Conservation (phyloP, 2,113 vertebrate genomes). For the Theropithecus gelada region DNA sequence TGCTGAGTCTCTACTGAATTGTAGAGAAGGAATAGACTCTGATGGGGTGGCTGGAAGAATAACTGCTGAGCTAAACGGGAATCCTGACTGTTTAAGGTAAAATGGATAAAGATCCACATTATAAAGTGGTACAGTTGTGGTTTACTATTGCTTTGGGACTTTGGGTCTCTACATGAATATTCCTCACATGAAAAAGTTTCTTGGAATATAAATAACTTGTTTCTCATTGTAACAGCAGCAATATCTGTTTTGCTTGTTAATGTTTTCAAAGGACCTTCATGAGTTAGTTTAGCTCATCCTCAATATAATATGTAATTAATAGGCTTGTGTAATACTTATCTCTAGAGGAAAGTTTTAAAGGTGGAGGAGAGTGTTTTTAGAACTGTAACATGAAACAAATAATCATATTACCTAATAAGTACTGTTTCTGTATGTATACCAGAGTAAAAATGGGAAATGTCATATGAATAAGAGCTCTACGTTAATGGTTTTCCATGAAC, state of each 20-base stretch:
- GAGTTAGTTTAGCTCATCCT: not conserved
- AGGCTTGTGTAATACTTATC: not conserved
- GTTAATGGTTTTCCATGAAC: not conserved
- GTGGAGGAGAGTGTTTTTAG: not conserved
- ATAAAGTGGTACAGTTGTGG: no score
- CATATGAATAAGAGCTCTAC: not conserved
- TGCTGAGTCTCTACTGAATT: no score
- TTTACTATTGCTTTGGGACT: no score
- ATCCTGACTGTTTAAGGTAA: no score
- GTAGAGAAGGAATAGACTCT: no score
- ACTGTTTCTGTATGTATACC: not conserved
- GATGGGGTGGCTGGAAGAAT: no score
- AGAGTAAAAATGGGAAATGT: not conserved
- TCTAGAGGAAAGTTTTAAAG: not conserved
- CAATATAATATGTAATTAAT: not conserved
- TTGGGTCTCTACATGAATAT: no score
- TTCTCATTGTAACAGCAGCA: not conserved
- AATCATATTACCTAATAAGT: not conserved
- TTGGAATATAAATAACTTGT: not conserved
- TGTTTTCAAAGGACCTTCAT: not conserved
- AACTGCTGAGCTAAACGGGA: no score
- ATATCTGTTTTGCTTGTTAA: not conserved
- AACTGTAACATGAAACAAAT: not conserved
- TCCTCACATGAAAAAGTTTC: not conserved
- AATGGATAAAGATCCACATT: no score